Base-by-base conservation (phyloP, 2,797 vertebrate species). In the Ctenopoma multispine region DNA sequence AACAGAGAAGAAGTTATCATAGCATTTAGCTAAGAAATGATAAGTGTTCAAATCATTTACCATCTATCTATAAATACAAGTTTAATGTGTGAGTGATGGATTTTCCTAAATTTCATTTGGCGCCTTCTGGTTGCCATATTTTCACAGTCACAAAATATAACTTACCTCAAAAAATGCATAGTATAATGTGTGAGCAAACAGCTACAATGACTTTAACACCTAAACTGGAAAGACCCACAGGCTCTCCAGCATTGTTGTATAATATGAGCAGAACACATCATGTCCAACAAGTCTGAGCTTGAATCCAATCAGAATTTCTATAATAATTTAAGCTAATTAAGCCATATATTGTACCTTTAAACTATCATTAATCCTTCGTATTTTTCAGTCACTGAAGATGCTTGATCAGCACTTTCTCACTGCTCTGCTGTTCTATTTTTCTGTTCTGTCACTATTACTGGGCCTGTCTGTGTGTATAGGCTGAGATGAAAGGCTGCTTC, bases 401-500 rank as follows among this genome's bases (percentile, higher is more conserved):
- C 86, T 60, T 6, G 3, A 49, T 89, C 86, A 86, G 88, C 83
- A 74, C 51, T 86, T 67, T 65, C 17, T 56, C 43, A 29, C 21
- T 56, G 44, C 40, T 56, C 47, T 44, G 40, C 44, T 54, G 40
- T 71, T 40, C 58, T 51, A 47, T 71, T 77, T 75, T 57, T 54
- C 50, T 69, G 51, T 57, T 18, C 43, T 10, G 58, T 85, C 74
- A 64, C 73, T 75, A 34, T 69, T 62, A 57, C 60, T 44, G 31
- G 65, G 67, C 56, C 65, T 17, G 46, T 57, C 29, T 64, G 78
- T 80, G 82, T 82, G 76, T 79, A 61, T 63, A 75, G 74, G 77
- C 50, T 58, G 38, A 85, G 88, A 87, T 90, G 84, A 89, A 91
- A 77, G 77, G 50, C 83, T 85, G 72, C 64, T 82, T 71, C 89